A percentile compares a stretch with the other conserved stretches of the same genome.
phyloP scores from a whole-genome alignment of 2,797 vertebrate species.

The Merluccius polli region DNA sequence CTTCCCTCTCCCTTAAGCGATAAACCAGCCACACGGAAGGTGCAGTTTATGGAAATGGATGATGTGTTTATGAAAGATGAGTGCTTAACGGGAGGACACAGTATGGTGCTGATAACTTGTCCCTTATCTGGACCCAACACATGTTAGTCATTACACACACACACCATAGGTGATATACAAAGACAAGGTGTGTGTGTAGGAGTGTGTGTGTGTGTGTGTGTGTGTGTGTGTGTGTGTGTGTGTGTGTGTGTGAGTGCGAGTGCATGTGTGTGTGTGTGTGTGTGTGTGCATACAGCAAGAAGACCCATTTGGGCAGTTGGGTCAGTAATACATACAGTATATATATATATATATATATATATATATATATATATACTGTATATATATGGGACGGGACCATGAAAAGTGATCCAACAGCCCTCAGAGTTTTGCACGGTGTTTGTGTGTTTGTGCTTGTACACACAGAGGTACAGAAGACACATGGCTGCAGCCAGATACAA shows the following conservation, averaged over 20 bases:
- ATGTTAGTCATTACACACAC: constrained; percentile 39
- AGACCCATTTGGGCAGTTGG: background rate
- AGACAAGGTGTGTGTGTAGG: background rate
- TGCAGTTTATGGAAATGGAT: constrained; percentile 32
- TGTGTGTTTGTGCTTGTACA: background rate
- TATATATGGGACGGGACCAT: background rate
- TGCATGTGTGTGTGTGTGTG: background rate
- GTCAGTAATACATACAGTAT: background rate
- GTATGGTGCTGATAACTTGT: constrained; percentile 43
- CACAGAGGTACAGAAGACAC: background rate
- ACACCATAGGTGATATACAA: background rate
- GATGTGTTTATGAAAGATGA: constrained; percentile 35
- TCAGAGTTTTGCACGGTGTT: background rate
- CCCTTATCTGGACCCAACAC: constrained; percentile 52
- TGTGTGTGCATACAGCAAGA: background rate
- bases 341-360: too few relatives aligned
- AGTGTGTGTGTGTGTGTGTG: background rate
- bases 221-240: background rate
- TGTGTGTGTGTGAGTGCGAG: background rate
- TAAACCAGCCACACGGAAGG: background rate
- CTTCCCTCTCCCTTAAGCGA: background rate
- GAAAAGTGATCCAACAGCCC: background rate
- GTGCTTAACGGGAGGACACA: constrained; percentile 38
- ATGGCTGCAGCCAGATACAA: background rate
- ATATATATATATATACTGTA: too few relatives aligned